These are phyloP conservation scores for Zosterops hypoxanthus DNA, from an alignment of 2,113 vertebrate species.

Conservation along the genomic window DNA sequence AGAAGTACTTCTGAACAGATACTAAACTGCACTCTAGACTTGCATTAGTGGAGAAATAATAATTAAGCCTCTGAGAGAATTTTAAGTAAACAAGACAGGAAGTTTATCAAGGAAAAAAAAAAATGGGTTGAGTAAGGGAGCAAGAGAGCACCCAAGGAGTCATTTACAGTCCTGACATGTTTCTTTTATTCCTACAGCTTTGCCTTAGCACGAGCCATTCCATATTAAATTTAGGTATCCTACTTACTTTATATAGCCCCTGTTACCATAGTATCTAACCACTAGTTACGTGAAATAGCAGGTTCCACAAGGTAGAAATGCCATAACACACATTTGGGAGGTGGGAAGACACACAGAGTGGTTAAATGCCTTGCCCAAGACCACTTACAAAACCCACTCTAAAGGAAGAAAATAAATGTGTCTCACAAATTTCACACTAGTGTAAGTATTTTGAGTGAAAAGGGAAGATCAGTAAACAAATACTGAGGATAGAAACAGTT, in stretches of 20 bases:
- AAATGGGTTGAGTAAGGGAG: not conserved
- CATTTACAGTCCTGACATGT: not conserved
- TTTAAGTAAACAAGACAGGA: not conserved
- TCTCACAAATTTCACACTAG: not conserved
- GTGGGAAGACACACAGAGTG: not conserved
- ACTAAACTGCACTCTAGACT: not conserved
- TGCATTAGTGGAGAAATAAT: not conserved
- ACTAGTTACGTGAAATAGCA: not conserved
- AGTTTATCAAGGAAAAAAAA: not conserved
- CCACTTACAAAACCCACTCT: not conserved
- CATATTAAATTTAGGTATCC: not conserved
- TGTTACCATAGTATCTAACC: not conserved
- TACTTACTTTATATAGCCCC: constrained; percentile 8
- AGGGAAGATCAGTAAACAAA: not conserved
- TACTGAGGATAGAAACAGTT: not conserved
- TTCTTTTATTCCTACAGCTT: not conserved
- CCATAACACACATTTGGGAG: not conserved
- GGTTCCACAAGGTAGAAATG: not conserved
- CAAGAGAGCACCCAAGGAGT: not conserved
- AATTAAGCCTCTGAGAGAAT: not conserved
- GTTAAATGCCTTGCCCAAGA: not conserved
- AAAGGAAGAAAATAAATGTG: not conserved
- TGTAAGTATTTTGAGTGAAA: not conserved
- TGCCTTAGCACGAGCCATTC: not conserved
- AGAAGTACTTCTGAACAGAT: not conserved